Base-by-base conservation (phyloP, 2,888 invertebrate genomes). In the Formica aserva region DNA sequence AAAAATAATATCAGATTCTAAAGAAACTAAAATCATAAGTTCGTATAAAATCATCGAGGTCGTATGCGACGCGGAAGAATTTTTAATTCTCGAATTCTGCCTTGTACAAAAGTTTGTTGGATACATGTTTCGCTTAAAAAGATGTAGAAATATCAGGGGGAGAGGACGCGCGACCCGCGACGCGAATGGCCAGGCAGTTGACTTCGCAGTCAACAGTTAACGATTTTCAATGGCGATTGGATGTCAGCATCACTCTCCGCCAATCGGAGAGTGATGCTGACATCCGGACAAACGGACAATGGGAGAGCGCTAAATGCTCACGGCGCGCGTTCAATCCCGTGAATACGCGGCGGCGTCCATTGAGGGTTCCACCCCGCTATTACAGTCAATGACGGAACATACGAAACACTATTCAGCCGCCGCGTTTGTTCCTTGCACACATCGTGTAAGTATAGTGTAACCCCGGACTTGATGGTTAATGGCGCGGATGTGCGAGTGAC, bases 201-300 rank as follows among this genome's bases (percentile, higher is more conserved):
- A 80, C 78, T 55, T 57, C 74, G 52, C 41, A 76, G 81, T 82
- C 76, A 82, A 74, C 81, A 82, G 77, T 82, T 82, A 82, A 74
- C 81, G 81, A 76, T 82, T 82, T 82, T 74, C 75, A 76, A 82
- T 80, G 55, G 78, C 66, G 78, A 67, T 67, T 85, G 90, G 87
- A 90, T 89, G 90, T 90, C 90, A 90, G 90, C 90, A 88, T 90
- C 90, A 90, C 88, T 90, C 90, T 89, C 89, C 77, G 89, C 82
- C 82, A 82, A 78, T 77, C 90, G 76, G 85, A 89, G 90, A 90
- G 90, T 90, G 90, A 90, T 89, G 90, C 90, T 89, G 90, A 90
- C 90, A 89, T 89, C 89, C 90, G 88, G 76, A 77, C 66, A 80
- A 80, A 67, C 71, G 78, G 66, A 77, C 78, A 69, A 90, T 90